Conservation (phyloP, 2,797 vertebrate species). For the Cynopterus sphinx region DNA sequence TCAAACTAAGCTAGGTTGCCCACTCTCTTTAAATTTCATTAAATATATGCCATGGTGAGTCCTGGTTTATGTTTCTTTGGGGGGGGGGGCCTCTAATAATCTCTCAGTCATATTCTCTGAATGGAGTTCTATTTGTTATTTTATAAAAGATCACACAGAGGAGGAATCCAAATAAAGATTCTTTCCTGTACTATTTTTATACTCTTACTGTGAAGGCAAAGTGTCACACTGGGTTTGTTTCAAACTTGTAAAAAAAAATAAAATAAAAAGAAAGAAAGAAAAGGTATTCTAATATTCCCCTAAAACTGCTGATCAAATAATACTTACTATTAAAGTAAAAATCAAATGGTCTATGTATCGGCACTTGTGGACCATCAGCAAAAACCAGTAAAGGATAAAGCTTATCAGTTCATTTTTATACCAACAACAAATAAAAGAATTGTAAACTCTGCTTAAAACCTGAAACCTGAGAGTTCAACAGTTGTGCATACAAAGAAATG, state of each 20-base stretch:
- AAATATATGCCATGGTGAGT: conserved; percentile 49
- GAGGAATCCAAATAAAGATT: conserved; percentile 59
- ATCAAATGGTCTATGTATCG: conserved; percentile 55
- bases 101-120: conserved; percentile 35
- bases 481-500: conserved; percentile 65
- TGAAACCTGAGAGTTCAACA: conserved; percentile 70
- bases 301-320: conserved; percentile 38
- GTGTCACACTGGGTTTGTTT: conserved; percentile 55
- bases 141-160: conserved; percentile 62
- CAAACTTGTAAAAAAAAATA: conserved; percentile 21
- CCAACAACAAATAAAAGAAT: conserved; percentile 72
- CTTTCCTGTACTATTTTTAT: conserved; percentile 20
- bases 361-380: conserved; percentile 27
- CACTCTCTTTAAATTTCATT: conserved; percentile 77
- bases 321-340: conserved; percentile 63
- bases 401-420: conserved; percentile 63
- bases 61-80: conserved; percentile 29
- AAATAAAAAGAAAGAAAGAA: neutral
- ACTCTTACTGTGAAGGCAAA: conserved; percentile 39
- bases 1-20: conserved; percentile 67
- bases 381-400: conserved; percentile 63
- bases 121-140: neutral
- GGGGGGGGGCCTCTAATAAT: conserved; percentile 56
- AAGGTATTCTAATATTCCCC: conserved; percentile 34
- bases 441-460: conserved; percentile 66